These are phyloP conservation scores for Diachasmimorpha longicaudata DNA, from an alignment of 1,140 invertebrate species.

Conservation along the genomic window DNA sequence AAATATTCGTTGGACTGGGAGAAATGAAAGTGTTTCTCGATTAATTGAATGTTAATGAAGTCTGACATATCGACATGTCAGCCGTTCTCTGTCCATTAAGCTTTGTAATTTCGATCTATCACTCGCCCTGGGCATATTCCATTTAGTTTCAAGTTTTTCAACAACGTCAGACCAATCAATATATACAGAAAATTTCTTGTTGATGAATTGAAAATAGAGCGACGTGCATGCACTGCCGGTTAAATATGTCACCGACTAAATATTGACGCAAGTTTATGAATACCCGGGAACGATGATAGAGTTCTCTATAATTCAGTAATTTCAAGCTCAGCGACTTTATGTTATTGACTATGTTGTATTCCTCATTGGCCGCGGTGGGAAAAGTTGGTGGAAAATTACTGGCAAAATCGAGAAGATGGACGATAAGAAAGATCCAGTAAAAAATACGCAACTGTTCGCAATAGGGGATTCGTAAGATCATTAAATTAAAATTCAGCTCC, in stretches of 20 bases:
- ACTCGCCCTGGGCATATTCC: neutral
- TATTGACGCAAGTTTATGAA: slow-evolving; percentile 19
- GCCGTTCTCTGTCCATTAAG: no score
- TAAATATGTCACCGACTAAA: slow-evolving; percentile 17
- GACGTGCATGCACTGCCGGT: slow-evolving; percentile 12
- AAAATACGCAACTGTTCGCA: no score
- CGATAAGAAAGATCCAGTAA: no score
- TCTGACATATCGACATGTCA: no score
- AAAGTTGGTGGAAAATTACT: no score
- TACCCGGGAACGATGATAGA: neutral
- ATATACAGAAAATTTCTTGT: neutral
- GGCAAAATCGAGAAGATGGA: no score
- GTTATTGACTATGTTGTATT: neutral
- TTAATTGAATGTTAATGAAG: no score
- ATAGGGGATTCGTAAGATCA: no score
- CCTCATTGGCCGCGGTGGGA: neutral
- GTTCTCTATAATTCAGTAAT: neutral
- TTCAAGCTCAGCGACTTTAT: neutral
- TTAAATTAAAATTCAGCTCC: no score
- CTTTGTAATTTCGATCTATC: no score
- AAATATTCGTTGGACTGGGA: no score
- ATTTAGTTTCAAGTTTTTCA: neutral
- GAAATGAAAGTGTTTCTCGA: no score
- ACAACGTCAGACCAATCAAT: neutral
- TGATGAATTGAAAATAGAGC: neutral